Evolutionary conservation across 2,797 vertebrate species (phyloP), one percentile per base, ranked within the genome.

Genomic region (Acropternis orthonyx): DNA sequence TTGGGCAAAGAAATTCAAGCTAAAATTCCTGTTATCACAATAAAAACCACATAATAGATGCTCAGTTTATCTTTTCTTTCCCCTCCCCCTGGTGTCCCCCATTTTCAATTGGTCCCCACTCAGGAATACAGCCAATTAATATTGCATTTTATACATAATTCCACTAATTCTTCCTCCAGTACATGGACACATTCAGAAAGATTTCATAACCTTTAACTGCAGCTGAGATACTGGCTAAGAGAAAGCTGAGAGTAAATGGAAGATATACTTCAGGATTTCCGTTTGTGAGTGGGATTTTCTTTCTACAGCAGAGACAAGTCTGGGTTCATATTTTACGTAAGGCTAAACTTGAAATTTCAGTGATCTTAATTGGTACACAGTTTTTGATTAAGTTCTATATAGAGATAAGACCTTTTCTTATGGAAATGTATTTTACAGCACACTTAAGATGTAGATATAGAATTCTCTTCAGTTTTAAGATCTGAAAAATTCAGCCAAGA

Each of bases 41-140:
- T 44, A 77, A 65, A 92, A 26, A 46, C 1, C 19, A 51, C 52
- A 39, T 12, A 92, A 56, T 81, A 71, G 61, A 44, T 62, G 34
- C 23, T 24, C 2, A 78, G 34, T 94, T 92, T 76, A 39, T 62
- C 43, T 5, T 54, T 67, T 39, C 2, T 46, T 39, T 43, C 9
- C 1, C 19, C 1, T 12, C 11, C 9, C 5, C 2, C 1, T 7
- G 22, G 3, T 7, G 2, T 6, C 6, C 4, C 8, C 4, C 2
- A 3, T 49, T 85, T 90, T 85, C 39, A 48, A 3, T 15, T 8
- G 56, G 9, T 65, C 12, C 7, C 68, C 16, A 19, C 37, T 78
- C 32, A 7, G 3, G 7, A 51, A 49, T 1, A 74, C 4, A 8
- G 5, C 5, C 28, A 1, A 26, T 59, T 32, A 11, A 52, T 65